Conservation (phyloP, 2,888 invertebrate genomes). For the Hyposoter dolosus region DNA sequence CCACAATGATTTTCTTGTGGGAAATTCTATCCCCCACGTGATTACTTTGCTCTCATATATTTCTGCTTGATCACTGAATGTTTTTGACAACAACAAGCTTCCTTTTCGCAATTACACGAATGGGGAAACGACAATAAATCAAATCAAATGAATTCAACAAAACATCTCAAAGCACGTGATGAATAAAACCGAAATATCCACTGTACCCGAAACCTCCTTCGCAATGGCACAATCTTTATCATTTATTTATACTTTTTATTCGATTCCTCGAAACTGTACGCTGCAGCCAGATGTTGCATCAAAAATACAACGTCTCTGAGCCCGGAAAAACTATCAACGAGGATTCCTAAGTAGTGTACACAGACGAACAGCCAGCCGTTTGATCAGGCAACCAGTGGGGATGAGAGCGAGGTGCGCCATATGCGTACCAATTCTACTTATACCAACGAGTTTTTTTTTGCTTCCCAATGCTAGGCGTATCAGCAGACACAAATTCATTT, state of each 20-base stretch:
- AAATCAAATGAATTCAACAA: background rate
- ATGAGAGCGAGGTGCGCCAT: background rate
- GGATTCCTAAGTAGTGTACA: constrained; percentile 4
- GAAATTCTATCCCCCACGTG: background rate
- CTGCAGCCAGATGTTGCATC: background rate
- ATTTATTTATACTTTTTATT: background rate
- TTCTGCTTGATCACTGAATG: background rate
- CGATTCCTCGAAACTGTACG: background rate
- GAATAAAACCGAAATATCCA: background rate
- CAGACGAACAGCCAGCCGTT: background rate
- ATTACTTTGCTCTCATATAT: background rate
- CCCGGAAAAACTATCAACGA: background rate
- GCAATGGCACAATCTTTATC: background rate
- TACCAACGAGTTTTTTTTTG: constrained; percentile 22
- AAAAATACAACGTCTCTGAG: background rate
- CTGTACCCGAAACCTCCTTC: background rate
- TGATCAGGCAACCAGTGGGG: background rate
- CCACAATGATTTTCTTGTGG: background rate
- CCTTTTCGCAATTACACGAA: background rate
- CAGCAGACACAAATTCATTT: constrained; percentile 23
- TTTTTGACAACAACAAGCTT: background rate
- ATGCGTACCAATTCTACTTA: constrained; percentile 7
- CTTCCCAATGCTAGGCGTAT: background rate
- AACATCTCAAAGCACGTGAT: background rate
- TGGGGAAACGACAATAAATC: background rate